Evolutionary conservation across 2,113 vertebrate genomes (phyloP), one percentile per base, ranked within the genome.

Genomic region (Poecile atricapillus): DNA sequence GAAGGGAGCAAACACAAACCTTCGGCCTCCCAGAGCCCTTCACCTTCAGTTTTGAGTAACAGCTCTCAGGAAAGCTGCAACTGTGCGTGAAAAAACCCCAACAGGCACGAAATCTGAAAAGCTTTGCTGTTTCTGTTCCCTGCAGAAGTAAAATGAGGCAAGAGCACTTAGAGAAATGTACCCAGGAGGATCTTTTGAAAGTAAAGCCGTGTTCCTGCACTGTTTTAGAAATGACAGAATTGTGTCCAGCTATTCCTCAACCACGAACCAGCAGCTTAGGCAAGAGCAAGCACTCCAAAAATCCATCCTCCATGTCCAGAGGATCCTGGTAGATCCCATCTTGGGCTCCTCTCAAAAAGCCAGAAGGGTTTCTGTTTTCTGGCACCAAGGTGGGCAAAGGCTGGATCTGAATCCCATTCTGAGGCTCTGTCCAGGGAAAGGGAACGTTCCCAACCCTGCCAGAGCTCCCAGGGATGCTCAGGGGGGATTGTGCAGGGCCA

Each of bases 281-380:
- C 33, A 55, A 5, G 70, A 41, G 35, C 1, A 22, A 31, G 23
- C 13, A 28, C 4, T 58, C 74, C 73, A 3, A 23, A 64, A 74
- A 8, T 11, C 27, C 47, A 17, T 2, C 47, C 53, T 52, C 50
- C 16, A 1, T 0, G 2, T 4, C 28, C 1, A 3, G 33, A 58
- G 59, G 64, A 10, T 7, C 11, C 41, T 46, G 31, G 5, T 0
- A 7, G 21, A 10, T 37, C 5, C 1, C 1, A 0, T 1, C 33
- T 5, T 2, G 27, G 68, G 49, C 39, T 53, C 27, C 43, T 15
- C 53, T 83, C 41, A 4, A 8, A 35, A 27, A 33, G 53, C 17
- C 64, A 24, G 14, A 9, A 28, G 24, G 3, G 16, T 0, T 52
- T 17, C 27, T 39, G 2, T 25, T 25, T 24, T 1, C 69, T 43